Base-by-base conservation (phyloP, 1,140 invertebrate genomes). In the Acromyrmex charruanus region DNA sequence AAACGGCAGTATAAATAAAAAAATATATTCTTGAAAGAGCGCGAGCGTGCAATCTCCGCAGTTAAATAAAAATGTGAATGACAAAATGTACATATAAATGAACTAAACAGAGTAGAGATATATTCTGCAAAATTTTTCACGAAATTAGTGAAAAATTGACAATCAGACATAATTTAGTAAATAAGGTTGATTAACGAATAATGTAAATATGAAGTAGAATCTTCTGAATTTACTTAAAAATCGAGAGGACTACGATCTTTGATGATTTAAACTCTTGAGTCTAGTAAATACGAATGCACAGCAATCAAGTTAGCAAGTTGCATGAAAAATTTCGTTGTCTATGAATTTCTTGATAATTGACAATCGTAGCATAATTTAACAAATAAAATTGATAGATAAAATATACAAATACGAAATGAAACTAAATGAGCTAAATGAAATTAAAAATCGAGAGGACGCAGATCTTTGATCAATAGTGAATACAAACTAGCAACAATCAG, bases 41-140 rank as follows among this genome's bases (percentile, higher is more conserved):
- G 21, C 16, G 6, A 31, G 39, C n/a, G 5, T 1, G 12, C 31
- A 35, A 75, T 16, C 53, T 7, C 1, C n/a, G 9, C 31, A 18
- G 18, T 75, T 59, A 44, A 44, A 74, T 58, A 21, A 21, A 74
- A 58, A 74, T 59, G 59, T 44, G 21, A 59, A 39, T 35, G 35
- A 9, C 9, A n/a, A 35, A n/a, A 58, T 35, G 39, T 44, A 18
- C 25, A 25, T 35, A 6, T 31, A 75, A 25, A 59, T 16, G 25
- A 75, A 44, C 25, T 55, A 21, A 6, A 14, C 10, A 6, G 10
- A 74, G 9, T 9, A 25, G 21, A 25, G 2, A 10, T 44, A 44
- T 44, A 10, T 44, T 4, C 49, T 51, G 49, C 49, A 10, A 69
- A 25, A 35, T 35, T 69, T 69, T 69, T 51, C 1, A 49, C n/a